Evolutionary conservation across 2,888 invertebrate genomes (phyloP), one percentile per base, ranked within the genome.

Genomic region (Azorinus chamasolen): DNA sequence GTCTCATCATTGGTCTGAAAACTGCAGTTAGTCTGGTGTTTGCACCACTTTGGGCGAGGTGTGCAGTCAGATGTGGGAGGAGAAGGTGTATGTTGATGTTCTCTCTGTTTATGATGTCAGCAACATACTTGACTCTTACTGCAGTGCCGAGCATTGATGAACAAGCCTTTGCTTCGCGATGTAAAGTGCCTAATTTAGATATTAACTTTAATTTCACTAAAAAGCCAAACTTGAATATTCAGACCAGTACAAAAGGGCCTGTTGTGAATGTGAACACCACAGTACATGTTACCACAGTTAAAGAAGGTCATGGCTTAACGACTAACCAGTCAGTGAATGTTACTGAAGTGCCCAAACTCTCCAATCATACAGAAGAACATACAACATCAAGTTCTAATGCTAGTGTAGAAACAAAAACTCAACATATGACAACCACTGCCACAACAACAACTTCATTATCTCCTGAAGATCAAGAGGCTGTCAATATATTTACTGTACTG

Each of bases 11-110:
- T 48, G 89, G 89, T 27, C 83, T 79, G 6, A 90, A 90, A 64
- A 89, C 90, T 22, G 62, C 88, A 24, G 84, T 89, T 18, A 85
- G 87, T 8, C 84, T 91, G 54, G 62, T 90, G 12, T 88, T 88
- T 84, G 88, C 91, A 6, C 90, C 91, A 5, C 55, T 89, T 6
- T 91, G 90, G 91, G 84, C 90, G 6, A 81, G 80, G 25, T 91
- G 90, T 82, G 87, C 92, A n/a, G 84, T 85, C 24, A 76, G 83
- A 25, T 88, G 85, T 83, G 88, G 87, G 27, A 88, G 87, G 74
- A 84, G 89, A 43, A 78, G 89, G 45, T 62, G 84, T 25, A 86
- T 91, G 32, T 80, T 92, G 8, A 83, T 90, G 78, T 85, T 89
- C 50, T 90, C 90, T 3, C 61, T 92, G 8, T 84, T 91, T 65